Percentiles rank a stretch among this genome's conserved stretches.
These are phyloP conservation scores for Chelonus formosanus DNA, from an alignment of 2,888 invertebrate species.

Conservation along the genomic window DNA sequence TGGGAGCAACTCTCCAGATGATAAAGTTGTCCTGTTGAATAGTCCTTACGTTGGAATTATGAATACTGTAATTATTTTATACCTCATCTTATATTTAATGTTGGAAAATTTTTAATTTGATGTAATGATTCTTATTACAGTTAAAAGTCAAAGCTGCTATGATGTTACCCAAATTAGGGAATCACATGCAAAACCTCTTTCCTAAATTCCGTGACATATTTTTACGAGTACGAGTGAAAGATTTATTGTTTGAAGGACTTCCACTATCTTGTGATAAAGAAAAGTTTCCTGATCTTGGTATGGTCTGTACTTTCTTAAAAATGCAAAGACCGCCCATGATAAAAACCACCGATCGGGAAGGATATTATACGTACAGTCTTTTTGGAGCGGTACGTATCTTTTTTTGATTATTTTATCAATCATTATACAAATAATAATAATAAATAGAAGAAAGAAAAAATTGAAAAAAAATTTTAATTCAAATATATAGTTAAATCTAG, in stretches of 20 bases:
- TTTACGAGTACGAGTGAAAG: slow-evolving; percentile 66
- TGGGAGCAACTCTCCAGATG: slow-evolving; percentile 65
- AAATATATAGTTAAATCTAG: too few species aligned
- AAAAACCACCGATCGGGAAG: slow-evolving; percentile 35
- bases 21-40: slow-evolving; percentile 69
- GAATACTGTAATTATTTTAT: slow-evolving; percentile 42
- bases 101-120: background rate
- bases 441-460: background rate
- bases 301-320: slow-evolving; percentile 44
- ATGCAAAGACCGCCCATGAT: slow-evolving; percentile 42
- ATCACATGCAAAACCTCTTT: slow-evolving; percentile 68
- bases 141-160: slow-evolving; percentile 66
- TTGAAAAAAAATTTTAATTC: background rate
- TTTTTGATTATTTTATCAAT: background rate
- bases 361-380: slow-evolving; percentile 43
- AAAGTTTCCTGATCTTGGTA: slow-evolving; percentile 42
- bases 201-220: slow-evolving; percentile 67
- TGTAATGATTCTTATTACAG: slow-evolving; percentile 48
- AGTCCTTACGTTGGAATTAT: slow-evolving; percentile 69
- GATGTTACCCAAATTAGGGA: slow-evolving; percentile 66
- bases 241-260: slow-evolving; percentile 71
- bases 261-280: slow-evolving; percentile 67
- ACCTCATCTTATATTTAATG: slow-evolving; percentile 26
- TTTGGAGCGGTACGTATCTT: slow-evolving; percentile 36
- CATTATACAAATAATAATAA: slow-evolving; percentile 8